phyloP scores from a whole-genome alignment of 2,113 vertebrate species.

The Podilymbus podiceps region DNA sequence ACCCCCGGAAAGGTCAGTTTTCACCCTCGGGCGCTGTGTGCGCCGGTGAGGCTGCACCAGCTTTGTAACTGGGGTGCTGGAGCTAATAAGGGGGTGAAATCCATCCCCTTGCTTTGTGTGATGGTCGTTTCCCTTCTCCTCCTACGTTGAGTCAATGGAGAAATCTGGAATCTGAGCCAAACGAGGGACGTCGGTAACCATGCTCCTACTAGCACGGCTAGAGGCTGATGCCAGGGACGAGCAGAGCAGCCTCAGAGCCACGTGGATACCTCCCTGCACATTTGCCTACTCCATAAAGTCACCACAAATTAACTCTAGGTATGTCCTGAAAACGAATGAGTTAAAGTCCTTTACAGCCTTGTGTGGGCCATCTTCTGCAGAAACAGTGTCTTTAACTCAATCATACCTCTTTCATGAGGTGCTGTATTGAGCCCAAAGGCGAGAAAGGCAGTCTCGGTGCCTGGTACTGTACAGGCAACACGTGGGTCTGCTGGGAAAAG shows the following conservation, averaged over 20 bases:
- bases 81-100: neutral
- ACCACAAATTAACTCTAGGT: neutral
- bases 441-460: neutral
- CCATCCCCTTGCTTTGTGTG: neutral
- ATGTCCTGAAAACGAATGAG: neutral
- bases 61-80: neutral
- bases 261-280: accelerated
- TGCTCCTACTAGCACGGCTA: neutral
- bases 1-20: neutral
- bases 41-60: neutral
- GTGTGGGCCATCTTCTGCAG: neutral
- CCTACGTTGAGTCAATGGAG: neutral
- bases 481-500: neutral
- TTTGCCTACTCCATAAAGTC: neutral
- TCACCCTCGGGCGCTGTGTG: neutral
- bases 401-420: neutral
- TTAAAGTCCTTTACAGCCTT: neutral
- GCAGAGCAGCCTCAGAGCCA: neutral
- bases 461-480: neutral
- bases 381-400: neutral
- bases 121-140: neutral
- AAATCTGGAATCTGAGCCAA: neutral
- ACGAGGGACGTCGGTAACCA: accelerated
- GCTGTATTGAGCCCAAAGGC: neutral
- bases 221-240: neutral